Conservation (phyloP, 1,140 invertebrate genomes). For the Phocides pigmalion region DNA sequence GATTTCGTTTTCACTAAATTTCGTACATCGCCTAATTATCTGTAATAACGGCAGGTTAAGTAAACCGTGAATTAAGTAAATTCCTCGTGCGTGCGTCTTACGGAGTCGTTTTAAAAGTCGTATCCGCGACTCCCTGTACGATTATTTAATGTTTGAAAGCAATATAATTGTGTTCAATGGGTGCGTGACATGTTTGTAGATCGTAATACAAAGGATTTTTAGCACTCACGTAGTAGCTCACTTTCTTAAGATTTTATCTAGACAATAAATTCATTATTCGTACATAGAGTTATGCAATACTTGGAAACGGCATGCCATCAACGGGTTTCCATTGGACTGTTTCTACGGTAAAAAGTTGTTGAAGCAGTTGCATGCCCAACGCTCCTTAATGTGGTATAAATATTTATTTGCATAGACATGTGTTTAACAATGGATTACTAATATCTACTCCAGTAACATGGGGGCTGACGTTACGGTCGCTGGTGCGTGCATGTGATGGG, state of each 20-base stretch:
- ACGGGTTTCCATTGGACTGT: slow-evolving; percentile 30
- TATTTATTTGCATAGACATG: slow-evolving; percentile 70
- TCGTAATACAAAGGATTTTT: slow-evolving; percentile 39
- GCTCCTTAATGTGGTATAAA: slow-evolving; percentile 59
- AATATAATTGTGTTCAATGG: slow-evolving; percentile 39
- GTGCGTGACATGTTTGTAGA: slow-evolving; percentile 59
- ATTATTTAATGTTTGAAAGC: slow-evolving; percentile 60
- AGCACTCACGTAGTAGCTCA: slow-evolving; percentile 44
- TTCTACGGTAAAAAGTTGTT: slow-evolving; percentile 44
- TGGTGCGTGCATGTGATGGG: slow-evolving; percentile 28
- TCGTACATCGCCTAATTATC: slow-evolving; percentile 32
- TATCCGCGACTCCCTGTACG: slow-evolving; percentile 68
- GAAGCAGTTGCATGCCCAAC: slow-evolving; percentile 27
- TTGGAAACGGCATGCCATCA: slow-evolving; percentile 36
- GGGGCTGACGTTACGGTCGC: slow-evolving; percentile 26
- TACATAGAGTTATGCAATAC: slow-evolving; percentile 38
- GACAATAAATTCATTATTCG: slow-evolving; percentile 25
- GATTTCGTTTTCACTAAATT: slow-evolving; percentile 35
- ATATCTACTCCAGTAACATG: slow-evolving; percentile 48
- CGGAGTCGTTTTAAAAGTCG: slow-evolving; percentile 43
- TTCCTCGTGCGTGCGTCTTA: slow-evolving; percentile 43
- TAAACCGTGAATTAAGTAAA: slow-evolving; percentile 29
- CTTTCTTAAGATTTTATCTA: slow-evolving; percentile 48
- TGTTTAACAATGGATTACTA: slow-evolving; percentile 74
- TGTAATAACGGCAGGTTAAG: slow-evolving; percentile 27